phyloP scores from a whole-genome alignment of 2,888 invertebrate species.

The Drosophila paracracens region DNA sequence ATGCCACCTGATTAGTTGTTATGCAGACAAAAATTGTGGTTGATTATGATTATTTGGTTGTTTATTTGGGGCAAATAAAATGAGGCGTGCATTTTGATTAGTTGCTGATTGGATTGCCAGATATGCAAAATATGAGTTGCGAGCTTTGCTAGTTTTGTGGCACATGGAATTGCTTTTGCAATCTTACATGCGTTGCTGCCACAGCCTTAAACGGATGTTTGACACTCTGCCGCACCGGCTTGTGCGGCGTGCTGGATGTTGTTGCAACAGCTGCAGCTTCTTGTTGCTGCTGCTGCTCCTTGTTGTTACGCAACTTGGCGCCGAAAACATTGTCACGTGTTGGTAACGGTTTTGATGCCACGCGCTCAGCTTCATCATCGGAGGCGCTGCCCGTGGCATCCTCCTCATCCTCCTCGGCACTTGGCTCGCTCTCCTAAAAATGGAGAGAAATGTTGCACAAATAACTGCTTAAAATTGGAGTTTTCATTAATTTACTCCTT shows the following conservation, averaged over 20 bases:
- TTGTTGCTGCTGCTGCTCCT: constrained; percentile 1
- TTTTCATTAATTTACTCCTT: constrained; percentile 2
- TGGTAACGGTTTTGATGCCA: constrained; percentile 10
- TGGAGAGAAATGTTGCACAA: background rate
- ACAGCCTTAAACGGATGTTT: constrained; percentile 82
- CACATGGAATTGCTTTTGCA: constrained; percentile 82
- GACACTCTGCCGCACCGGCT: constrained; percentile 58
- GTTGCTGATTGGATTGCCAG: constrained; percentile 12
- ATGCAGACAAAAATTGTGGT: constrained; percentile 6
- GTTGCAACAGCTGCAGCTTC: background rate
- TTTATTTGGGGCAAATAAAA: constrained; percentile 69
- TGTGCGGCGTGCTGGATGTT: constrained; percentile 27
- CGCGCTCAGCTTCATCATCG: constrained; percentile 63
- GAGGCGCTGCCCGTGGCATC: constrained; percentile 70
- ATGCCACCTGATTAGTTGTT: constrained; percentile 61
- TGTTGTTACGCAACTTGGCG: constrained; percentile 52
- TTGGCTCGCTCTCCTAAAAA: constrained; percentile 63
- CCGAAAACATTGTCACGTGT: constrained; percentile 68
- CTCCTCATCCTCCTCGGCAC: constrained; percentile 67
- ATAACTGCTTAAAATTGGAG: background rate
- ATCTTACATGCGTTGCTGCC: constrained; percentile 80
- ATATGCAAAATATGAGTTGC: constrained; percentile 47
- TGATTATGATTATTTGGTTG: constrained; percentile 40
- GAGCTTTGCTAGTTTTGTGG: constrained; percentile 67
- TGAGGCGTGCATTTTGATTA: constrained; percentile 31